Evolutionary conservation across 2,888 invertebrate genomes (phyloP), one percentile per base, ranked within the genome.

Genomic region (Drosophila mimetica): DNA sequence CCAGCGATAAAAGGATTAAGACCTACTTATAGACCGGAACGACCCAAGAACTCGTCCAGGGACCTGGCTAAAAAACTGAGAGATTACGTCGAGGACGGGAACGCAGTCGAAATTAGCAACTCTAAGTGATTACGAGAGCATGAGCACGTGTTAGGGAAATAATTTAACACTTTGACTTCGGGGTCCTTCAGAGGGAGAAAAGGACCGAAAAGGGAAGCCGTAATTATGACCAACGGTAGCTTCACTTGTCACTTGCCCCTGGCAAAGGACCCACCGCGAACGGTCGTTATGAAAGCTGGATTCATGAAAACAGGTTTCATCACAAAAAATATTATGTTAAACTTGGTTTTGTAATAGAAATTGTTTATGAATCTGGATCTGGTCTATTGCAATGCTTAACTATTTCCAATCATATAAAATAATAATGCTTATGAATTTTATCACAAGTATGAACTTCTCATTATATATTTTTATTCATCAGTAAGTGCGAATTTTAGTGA

Each of bases 1-100:
- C 65, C 74, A 63, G 75, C 81, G 86, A 86, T 89, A 88, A 89
- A 83, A 88, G 90, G 88, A 90, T 89, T 89, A 89, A 79, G 75
- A 75, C 74, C 74, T 76, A 76, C 78, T 80, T 77, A 76, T 57
- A 54, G 53, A 72, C 67, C 79, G 71, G 71, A 79, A 76, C 67
- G 59, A 46, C 11, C 14, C 44, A 13, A 57, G 55, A 14, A 28
- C 42, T 57, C 18, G 60, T 18, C 32, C 22, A 30, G n/a, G 44
- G 46, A 20, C 39, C 59, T 8, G 20, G 14, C 28, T 18, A 18
- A 32, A 30, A 13, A 42, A 20, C 13, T n/a, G 44, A 13, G 41
- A 48, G 50, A 42, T 53, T 37, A 32, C 30, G 32, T 28, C 46
- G 44, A 25, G 44, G 34, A 55, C 53, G 50, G 37, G 44, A 16